Conservation (phyloP, 92 coral and sea anemone species). For the Palythoa grandis region DNA sequence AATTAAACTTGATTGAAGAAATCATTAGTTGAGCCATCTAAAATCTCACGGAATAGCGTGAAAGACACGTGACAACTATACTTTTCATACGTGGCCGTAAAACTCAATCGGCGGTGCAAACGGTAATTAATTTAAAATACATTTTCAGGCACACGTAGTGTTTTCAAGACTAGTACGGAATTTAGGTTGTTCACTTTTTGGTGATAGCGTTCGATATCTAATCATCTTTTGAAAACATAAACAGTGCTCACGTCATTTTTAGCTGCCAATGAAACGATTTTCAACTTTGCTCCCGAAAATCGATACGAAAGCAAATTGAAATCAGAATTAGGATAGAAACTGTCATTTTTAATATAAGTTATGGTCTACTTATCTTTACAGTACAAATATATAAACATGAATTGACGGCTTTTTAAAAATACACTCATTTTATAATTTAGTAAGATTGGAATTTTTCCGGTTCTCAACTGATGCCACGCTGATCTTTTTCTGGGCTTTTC, state of each 20-base stretch:
- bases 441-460: background rate
- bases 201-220: background rate
- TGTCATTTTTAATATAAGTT: background rate
- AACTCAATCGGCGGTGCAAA: background rate
- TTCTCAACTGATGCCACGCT: background rate
- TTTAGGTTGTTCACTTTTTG: background rate
- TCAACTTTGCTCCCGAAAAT: too few relatives aligned
- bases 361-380: background rate
- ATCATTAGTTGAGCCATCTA: slow-evolving; percentile 25
- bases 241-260: too few relatives aligned
- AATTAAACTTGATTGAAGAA: slow-evolving; percentile 45
- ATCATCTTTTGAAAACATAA: too few relatives aligned
- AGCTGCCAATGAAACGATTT: too few relatives aligned
- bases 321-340: too few relatives aligned
- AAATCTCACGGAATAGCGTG: slow-evolving; percentile 35
- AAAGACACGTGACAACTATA: slow-evolving; percentile 39
- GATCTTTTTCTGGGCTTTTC: background rate
- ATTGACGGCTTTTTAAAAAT: too few relatives aligned
- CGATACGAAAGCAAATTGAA: too few relatives aligned
- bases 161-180: too few relatives aligned
- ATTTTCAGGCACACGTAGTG: background rate
- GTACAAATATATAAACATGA: background rate
- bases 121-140: background rate
- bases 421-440: background rate
- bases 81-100: background rate